phyloP scores from a whole-genome alignment of 2,797 vertebrate genomes.

The Lepus townsendii region DNA sequence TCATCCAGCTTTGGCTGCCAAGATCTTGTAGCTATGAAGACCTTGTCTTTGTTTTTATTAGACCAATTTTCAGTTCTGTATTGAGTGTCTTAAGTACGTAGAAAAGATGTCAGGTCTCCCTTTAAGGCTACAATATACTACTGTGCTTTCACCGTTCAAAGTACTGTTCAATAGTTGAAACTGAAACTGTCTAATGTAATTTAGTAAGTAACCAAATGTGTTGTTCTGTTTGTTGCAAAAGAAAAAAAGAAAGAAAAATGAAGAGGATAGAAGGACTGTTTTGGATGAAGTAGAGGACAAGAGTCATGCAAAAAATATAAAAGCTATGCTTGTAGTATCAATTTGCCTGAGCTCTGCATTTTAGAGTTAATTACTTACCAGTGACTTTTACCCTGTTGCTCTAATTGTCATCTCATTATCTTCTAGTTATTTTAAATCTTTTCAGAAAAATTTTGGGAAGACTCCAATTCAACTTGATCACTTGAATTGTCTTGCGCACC shows the following conservation, averaged over 20 bases:
- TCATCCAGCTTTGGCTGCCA: constrained; percentile 94
- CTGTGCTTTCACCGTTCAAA: constrained; percentile 97
- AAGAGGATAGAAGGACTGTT: background rate
- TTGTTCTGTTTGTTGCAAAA: constrained; percentile 85
- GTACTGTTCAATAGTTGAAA: constrained; percentile 99
- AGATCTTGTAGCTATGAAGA: constrained; percentile 95
- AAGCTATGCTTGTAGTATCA: background rate
- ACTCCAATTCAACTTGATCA: background rate
- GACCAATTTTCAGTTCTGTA: constrained; percentile 91
- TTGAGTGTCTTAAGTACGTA: constrained; percentile 92
- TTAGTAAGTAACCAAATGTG: constrained; percentile 99
- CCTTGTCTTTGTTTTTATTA: constrained; percentile 91
- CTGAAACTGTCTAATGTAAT: constrained; percentile 99
- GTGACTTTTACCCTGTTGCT: background rate
- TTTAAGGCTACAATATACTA: constrained; percentile 92
- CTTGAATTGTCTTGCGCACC: constrained; percentile 23
- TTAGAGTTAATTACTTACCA: constrained; percentile 42
- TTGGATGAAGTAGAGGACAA: background rate
- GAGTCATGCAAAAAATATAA: background rate
- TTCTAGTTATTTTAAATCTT: constrained; percentile 19
- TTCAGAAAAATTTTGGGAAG: constrained; percentile 8
- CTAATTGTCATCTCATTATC: background rate
- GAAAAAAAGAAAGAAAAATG: background rate
- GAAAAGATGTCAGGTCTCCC: constrained; percentile 91
- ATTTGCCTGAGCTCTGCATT: background rate